Conservation (phyloP, 2,888 invertebrate species). For the Melipona bicolor region DNA sequence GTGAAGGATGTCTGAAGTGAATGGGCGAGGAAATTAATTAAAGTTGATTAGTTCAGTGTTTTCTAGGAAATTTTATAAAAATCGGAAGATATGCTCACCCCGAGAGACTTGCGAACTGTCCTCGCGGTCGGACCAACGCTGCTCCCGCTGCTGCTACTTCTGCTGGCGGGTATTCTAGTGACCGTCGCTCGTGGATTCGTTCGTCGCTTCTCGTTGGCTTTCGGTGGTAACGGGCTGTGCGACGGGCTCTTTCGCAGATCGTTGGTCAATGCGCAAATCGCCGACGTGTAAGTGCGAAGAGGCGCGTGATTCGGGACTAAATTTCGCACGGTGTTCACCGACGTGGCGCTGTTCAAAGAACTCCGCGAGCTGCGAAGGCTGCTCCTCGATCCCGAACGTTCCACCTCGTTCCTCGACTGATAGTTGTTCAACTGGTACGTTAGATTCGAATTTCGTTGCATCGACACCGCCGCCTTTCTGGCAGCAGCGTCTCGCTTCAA, state of each 20-base stretch:
- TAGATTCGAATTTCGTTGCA: constrained; percentile 24
- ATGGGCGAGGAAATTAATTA: no score
- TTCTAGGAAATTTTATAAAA: not conserved
- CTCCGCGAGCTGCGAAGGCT: constrained; percentile 93
- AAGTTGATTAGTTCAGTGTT: no score
- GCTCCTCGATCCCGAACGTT: constrained; percentile 91
- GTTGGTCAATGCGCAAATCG: constrained; percentile 84
- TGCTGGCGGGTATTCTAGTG: constrained; percentile 85
- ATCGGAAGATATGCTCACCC: constrained; percentile 33
- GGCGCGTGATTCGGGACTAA: constrained; percentile 86
- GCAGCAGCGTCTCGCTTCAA: constrained; percentile 67
- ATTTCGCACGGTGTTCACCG: constrained; percentile 91
- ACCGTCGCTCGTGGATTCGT: constrained; percentile 72
- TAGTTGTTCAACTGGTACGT: constrained; percentile 8
- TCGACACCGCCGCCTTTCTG: constrained; percentile 44
- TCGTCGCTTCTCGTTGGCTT: constrained; percentile 78
- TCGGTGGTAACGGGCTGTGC: constrained; percentile 58
- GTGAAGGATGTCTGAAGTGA: no score
- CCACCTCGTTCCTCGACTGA: constrained; percentile 86
- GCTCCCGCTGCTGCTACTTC: constrained; percentile 87
- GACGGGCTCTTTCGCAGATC: constrained; percentile 79
- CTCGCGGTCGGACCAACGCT: constrained; percentile 85
- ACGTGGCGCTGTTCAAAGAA: constrained; percentile 92
- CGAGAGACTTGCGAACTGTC: constrained; percentile 71
- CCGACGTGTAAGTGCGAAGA: constrained; percentile 85